A percentile compares a stretch with the other conserved stretches of the same genome.
phyloP scores from a whole-genome alignment of 2,797 vertebrate species.

The Sciaenops ocellatus region DNA sequence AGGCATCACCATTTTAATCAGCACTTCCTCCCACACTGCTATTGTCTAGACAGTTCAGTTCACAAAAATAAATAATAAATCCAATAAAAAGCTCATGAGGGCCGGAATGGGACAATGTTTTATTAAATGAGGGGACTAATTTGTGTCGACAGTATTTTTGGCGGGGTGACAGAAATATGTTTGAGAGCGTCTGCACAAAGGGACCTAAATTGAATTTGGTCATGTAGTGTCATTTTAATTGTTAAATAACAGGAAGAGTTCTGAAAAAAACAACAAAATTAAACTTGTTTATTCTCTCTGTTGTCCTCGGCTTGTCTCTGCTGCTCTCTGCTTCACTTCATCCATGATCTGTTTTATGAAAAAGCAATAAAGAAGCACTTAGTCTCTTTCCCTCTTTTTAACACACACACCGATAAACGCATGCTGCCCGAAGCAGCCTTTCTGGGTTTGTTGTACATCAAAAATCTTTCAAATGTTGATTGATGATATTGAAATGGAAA shows the following conservation, averaged over 20 bases:
- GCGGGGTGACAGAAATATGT: not conserved
- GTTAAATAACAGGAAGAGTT: slow-evolving; percentile 11
- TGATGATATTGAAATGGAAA: slow-evolving; percentile 45
- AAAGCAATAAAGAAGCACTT: slow-evolving; percentile 44
- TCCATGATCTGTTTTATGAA: slow-evolving; percentile 32
- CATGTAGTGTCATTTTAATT: slow-evolving; percentile 9
- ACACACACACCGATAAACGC: not conserved
- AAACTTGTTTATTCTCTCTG: not conserved
- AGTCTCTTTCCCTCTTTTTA: not conserved
- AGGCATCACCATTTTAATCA: slow-evolving; percentile 33
- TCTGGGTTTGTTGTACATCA: slow-evolving; percentile 34
- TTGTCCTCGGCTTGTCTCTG: not conserved
- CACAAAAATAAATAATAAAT: slow-evolving; percentile 11
- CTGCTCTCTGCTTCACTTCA: slow-evolving; percentile 18
- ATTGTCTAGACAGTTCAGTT: slow-evolving; percentile 12
- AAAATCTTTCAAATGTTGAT: slow-evolving; percentile 42
- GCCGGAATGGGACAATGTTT: slow-evolving; percentile 5
- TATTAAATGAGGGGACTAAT: slow-evolving; percentile 21
- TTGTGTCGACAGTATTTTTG: slow-evolving; percentile 10
- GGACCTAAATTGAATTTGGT: slow-evolving; percentile 28
- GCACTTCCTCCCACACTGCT: not conserved
- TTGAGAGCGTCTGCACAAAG: slow-evolving; percentile 10
- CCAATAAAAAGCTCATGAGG: not conserved
- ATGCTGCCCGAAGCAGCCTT: slow-evolving; percentile 19
- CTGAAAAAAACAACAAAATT: not conserved